Evolutionary conservation across 2,888 invertebrate species (phyloP).

Genomic region (Spisula solida): DNA sequence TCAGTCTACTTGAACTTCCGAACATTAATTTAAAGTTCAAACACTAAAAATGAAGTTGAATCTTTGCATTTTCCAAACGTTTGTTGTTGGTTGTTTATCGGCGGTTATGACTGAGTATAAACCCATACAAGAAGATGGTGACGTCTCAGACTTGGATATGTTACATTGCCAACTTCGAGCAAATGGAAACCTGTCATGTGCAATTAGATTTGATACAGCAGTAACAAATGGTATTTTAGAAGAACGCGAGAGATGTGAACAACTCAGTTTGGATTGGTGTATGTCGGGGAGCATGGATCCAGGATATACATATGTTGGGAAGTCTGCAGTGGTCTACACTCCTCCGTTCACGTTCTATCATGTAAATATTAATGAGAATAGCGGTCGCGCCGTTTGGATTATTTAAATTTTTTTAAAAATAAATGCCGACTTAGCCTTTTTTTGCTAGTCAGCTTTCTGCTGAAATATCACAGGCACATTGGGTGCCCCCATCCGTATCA

Average conservation of each 20-base stretch:
- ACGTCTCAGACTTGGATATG: background rate
- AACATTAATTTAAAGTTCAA: too few relatives aligned
- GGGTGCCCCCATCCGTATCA: too few relatives aligned
- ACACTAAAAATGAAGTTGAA: too few relatives aligned
- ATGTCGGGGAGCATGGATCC: background rate
- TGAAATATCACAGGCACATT: too few relatives aligned
- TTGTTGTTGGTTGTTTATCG: background rate
- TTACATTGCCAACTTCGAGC: background rate
- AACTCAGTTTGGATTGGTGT: background rate
- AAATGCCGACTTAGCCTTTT: too few relatives aligned
- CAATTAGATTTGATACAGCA: background rate
- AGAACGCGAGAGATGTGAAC: background rate
- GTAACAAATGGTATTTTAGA: conserved; percentile 10
- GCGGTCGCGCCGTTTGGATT: too few relatives aligned
- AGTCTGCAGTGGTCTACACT: background rate
- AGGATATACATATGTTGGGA: background rate
- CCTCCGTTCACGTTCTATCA: background rate
- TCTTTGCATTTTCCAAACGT: background rate
- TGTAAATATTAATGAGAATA: too few relatives aligned
- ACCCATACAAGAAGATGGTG: background rate
- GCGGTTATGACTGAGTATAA: background rate
- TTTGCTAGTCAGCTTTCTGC: too few relatives aligned
- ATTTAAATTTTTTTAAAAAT: too few relatives aligned
- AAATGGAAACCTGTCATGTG: background rate
- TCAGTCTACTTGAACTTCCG: too few relatives aligned